Base-by-base conservation (phyloP, 2,888 invertebrate genomes). In the Leptinotarsa juncta region DNA sequence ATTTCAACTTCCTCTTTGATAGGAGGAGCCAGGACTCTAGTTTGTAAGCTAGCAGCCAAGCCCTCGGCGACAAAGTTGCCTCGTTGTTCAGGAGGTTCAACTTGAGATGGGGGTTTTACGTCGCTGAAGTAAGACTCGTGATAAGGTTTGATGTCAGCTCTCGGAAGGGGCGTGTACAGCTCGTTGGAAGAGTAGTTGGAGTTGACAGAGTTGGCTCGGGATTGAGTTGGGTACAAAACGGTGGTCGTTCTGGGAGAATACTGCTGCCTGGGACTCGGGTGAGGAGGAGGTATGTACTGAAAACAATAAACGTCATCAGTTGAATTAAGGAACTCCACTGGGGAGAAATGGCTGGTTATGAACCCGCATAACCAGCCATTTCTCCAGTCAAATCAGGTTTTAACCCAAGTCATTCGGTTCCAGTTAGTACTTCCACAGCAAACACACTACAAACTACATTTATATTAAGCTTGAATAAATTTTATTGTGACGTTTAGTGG, bases 41-140 rank as follows among this genome's bases (percentile, higher is more conserved):
- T 94, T 85, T 95, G 95, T 78, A 96, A 88, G 72, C 95, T 95
- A 69, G 95, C 96, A 32, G 96, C 96, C 76, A 96, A 87, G 75
- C 96, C 95, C 91, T 91, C 91, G 70, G 88, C 86, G 70, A 88
- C 85, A 79, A 88, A 88, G 87, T 73, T 87, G 86, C 83, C 82
- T n/a, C 78, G 76, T n/a, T 81, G 72, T 26, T 82, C 81, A 18
- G 80, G 42, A 42, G 42, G 75, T 60, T 83, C 82, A n/a, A 81
- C 69, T 20, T 75, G 72, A 32, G 82, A 74, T 84, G 91, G 84
- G 84, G 91, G 89, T 79, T 91, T 91, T 42, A 90, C 90, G 81
- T 93, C 93, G 78, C 89, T 88, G 83, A 93, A 93, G 82, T 93
- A 93, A 12, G 93, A 92, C 82, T 93, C 93, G 80, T 93, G 92